These are phyloP conservation scores for Diogma glabrata DNA, from an alignment of 2,888 invertebrate genomes.

Conservation along the genomic window DNA sequence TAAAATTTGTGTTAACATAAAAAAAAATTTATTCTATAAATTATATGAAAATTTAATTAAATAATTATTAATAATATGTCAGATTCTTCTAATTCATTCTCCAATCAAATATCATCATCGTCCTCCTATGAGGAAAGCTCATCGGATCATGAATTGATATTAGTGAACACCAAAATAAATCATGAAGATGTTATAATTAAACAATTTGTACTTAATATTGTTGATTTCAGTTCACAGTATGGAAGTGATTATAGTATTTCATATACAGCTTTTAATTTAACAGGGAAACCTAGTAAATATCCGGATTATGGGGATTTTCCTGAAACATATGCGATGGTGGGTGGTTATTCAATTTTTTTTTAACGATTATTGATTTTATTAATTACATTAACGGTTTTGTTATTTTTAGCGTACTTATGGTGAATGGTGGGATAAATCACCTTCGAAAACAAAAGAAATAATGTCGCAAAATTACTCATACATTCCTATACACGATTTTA, in stretches of 20 bases:
- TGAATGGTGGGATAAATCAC: slow-evolving; percentile 72
- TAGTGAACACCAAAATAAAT: too few relatives aligned
- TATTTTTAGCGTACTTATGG: slow-evolving; percentile 66
- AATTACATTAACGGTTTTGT: not conserved
- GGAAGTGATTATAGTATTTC: slow-evolving; percentile 79
- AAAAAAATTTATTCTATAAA: too few relatives aligned
- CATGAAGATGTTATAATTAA: slow-evolving; percentile 46
- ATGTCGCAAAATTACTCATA: slow-evolving; percentile 58
- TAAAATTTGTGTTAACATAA: too few relatives aligned
- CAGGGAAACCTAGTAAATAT: slow-evolving; percentile 72
- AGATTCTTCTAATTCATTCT: too few relatives aligned
- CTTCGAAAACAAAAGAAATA: slow-evolving; percentile 55
- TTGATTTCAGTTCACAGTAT: slow-evolving; percentile 82
- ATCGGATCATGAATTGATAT: too few relatives aligned
- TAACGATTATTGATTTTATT: not conserved
- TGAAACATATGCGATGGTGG: slow-evolving; percentile 80
- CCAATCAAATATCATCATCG: too few relatives aligned
- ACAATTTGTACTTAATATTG: slow-evolving; percentile 67
- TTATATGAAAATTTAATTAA: too few relatives aligned
- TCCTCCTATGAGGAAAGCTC: too few relatives aligned
- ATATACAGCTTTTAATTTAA: slow-evolving; percentile 76
- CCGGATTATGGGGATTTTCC: slow-evolving; percentile 88
- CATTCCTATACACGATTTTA: slow-evolving; percentile 65
- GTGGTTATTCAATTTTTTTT: slow-evolving; percentile 21
- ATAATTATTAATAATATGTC: too few relatives aligned